Conservation (phyloP, 2,797 vertebrate species). For the Helicolenus hilgendorfi region DNA sequence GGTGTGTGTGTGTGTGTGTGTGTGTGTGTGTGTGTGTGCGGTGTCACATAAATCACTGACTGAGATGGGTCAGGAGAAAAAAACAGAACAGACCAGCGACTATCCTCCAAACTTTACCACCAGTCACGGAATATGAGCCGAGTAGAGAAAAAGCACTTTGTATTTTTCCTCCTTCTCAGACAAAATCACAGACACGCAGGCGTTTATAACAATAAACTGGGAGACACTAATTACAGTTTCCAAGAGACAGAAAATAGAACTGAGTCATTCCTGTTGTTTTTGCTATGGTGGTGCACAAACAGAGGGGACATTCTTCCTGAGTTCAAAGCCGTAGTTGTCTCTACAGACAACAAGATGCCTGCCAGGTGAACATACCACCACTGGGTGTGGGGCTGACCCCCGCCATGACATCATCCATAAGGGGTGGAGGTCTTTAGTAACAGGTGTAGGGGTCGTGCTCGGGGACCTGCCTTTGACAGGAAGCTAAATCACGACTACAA, state of each 20-base stretch:
- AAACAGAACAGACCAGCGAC: slow-evolving; percentile 23
- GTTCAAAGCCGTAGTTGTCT: neutral
- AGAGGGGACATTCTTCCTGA: neutral
- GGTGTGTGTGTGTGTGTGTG: slow-evolving; percentile 35
- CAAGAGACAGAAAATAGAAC: slow-evolving; percentile 27
- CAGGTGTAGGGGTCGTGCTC: slow-evolving; percentile 1
- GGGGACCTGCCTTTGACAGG: neutral
- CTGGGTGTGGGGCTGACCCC: slow-evolving; percentile 55
- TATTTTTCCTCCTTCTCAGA: neutral
- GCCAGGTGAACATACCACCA: slow-evolving; percentile 71
- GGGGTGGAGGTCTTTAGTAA: neutral
- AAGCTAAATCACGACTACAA: neutral
- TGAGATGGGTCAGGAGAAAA: neutral
- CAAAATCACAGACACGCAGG: neutral
- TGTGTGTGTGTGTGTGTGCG: neutral
- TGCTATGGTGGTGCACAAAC: neutral
- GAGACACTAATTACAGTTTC: slow-evolving; percentile 55
- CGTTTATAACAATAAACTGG: slow-evolving; percentile 21
- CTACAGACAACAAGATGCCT: neutral
- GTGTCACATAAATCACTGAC: slow-evolving; percentile 68
- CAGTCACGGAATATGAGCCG: neutral
- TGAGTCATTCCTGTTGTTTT: slow-evolving; percentile 3
- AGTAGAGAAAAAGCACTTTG: neutral
- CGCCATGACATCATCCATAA: slow-evolving; percentile 18
- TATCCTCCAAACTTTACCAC: slow-evolving; percentile 5